Base-by-base conservation (phyloP, 2,888 invertebrate species). In the Nudaria mundana region DNA sequence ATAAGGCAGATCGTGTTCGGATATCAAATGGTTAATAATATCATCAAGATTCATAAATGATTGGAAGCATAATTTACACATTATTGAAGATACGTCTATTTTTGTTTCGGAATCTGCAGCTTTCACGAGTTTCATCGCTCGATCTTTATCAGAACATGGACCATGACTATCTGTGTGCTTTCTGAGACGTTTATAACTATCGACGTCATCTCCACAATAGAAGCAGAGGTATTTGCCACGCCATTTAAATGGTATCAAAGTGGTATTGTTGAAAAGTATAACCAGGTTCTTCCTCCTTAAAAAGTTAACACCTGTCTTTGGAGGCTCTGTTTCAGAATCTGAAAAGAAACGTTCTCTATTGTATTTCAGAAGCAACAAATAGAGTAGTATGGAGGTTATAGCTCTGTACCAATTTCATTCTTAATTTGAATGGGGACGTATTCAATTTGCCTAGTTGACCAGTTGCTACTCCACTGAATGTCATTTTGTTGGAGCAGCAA, bases 231-330 rank as follows among this genome's bases (percentile, higher is more conserved):
- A 82, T 64, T 78, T 81, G 1, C 76, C 75, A 1, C 81, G 71
- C 75, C 77, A 82, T 68, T 85, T 85, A 62, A 86, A 85, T 1
- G 86, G 86, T 45, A 82, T 67, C 25, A 85, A 52, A 1, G 83
- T 66, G 1, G 86, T 84, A 53, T 82, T 77, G 76, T 83, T 83
- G 75, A 86, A 80, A 28, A 86, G 54, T 40, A 74, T 74, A 55
- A 70, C 67, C 40, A 85, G 79, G 54, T 83, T 83, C 52, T 38
- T 47, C 40, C 56, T 54, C 40, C 66, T 64, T 44, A 57, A 41
- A 50, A 52, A 57, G 54, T 55, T 64, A 44, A 51, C 56, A 56
- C 54, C 63, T 45, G 52, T 40, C 59, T 52, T 63, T 59, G 67
- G 63, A 62, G 59, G 59, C 57, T 67, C 65, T 52, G 57, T 66